These are phyloP conservation scores for Chloromyia formosa DNA, from an alignment of 2,888 invertebrate species.

Conservation along the genomic window DNA sequence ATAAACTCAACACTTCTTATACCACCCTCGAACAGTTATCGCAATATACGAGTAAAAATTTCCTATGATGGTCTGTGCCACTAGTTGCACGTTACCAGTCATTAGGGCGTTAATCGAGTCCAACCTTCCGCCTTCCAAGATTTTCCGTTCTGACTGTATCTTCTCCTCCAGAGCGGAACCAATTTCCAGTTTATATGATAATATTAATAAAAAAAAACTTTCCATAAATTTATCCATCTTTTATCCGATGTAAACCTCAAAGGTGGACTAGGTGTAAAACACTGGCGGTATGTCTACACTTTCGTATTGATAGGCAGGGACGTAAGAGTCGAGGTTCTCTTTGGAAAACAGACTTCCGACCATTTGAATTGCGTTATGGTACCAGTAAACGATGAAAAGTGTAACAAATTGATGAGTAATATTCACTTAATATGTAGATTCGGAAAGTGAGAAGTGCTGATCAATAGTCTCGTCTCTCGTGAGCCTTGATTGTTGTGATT, in stretches of 20 bases:
- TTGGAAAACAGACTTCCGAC: not conserved
- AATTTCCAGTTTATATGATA: slow-evolving; percentile 55
- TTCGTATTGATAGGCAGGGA: not conserved
- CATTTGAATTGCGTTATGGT: not conserved
- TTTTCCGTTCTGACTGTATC: not conserved
- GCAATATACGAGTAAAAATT: too few species aligned
- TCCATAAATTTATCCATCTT: slow-evolving; percentile 24
- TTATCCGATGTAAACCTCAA: not conserved
- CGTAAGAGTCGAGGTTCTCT: not conserved
- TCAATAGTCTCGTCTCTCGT: too few species aligned
- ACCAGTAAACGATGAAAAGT: slow-evolving; percentile 30
- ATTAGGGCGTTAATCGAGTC: slow-evolving; percentile 18
- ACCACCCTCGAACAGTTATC: too few species aligned
- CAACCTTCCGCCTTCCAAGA: slow-evolving; percentile 3
- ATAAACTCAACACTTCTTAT: too few species aligned
- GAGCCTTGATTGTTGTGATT: too few species aligned
- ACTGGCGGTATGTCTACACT: not conserved
- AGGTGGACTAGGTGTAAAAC: slow-evolving; percentile 11
- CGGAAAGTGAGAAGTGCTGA: not conserved
- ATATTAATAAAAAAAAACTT: slow-evolving; percentile 51
- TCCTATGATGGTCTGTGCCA: too few species aligned
- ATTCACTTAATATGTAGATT: slow-evolving; percentile 42
- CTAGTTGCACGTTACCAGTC: slow-evolving; percentile 3
- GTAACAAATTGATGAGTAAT: slow-evolving; percentile 35
- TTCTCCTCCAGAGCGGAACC: slow-evolving; percentile 51